These are phyloP conservation scores for Zhuqinia jingwanae DNA, from an alignment of 2,888 invertebrate species.

Conservation along the genomic window DNA sequence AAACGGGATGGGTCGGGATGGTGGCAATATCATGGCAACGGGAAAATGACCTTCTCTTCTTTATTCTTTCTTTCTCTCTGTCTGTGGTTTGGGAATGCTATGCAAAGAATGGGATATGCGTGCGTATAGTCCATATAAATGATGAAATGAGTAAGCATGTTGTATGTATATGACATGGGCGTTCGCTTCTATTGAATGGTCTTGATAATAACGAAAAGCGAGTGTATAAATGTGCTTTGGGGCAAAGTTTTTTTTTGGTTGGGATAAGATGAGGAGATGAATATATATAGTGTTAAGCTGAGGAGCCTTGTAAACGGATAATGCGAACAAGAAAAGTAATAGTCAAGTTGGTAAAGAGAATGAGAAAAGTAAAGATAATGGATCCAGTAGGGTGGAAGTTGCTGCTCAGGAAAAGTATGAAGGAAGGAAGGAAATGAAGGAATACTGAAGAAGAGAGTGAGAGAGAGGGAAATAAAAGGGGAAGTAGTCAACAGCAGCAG, in stretches of 20 bases:
- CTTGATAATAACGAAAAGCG: neutral
- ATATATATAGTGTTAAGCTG: conserved; percentile 57
- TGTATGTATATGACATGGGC: conserved; percentile 35
- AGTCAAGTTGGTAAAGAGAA: conserved; percentile 31
- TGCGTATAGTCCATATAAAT: conserved; percentile 7
- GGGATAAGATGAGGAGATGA: neutral
- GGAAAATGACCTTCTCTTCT: conserved; percentile 52
- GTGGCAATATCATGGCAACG: conserved; percentile 30
- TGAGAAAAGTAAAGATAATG: conserved; percentile 21
- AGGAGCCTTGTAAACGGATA: conserved; percentile 65
- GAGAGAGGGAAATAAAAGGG: neutral
- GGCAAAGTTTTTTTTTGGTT: conserved; percentile 47
- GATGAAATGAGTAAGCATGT: conserved; percentile 20
- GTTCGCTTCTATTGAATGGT: conserved; percentile 2
- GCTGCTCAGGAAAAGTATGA: conserved; percentile 1
- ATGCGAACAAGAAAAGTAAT: conserved; percentile 64
- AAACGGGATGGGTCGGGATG: conserved; percentile 12
- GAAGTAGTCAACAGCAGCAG: conserved; percentile 34
- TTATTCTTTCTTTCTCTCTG: neutral
- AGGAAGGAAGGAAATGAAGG: conserved; percentile 14
- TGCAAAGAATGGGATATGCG: no score
- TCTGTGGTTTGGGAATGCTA: neutral
- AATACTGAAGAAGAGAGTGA: conserved; percentile 1
- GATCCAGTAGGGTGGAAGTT: neutral
- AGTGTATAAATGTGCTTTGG: conserved; percentile 3